Evolutionary conservation across 2,888 invertebrate species (phyloP), one percentile per base, ranked within the genome.

Genomic region (Sepioteuthis lessoniana): DNA sequence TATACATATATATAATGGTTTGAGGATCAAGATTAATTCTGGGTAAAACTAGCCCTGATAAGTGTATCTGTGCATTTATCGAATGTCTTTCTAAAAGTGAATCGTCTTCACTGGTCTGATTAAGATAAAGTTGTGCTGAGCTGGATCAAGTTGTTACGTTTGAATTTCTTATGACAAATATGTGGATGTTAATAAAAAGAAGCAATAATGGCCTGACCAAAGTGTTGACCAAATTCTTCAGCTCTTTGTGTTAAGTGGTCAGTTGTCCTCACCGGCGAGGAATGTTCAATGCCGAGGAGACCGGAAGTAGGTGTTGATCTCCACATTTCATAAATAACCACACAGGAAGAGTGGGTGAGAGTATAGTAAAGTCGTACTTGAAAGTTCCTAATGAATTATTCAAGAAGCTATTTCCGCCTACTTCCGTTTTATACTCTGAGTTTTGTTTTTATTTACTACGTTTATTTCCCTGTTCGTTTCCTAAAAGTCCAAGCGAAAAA

Each of bases 261-360:
- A 76, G 76, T 76, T 76, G 76, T 76, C n/a, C n/a, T n/a, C n/a
- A 76, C n/a, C 76, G 76, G 76, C 21, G n/a, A 76, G n/a, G n/a
- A 76, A 76, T 76, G 76, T 76, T n/a, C 8, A 76, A n/a, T n/a
- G 8, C 19, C 76, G 31, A 76, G 76, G n/a, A 5, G n/a, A 35
- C n/a, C 76, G 76, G 76, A 76, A 76, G 76, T 76, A 4, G 16
- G 0, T 13, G 76, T 76, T 35, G 76, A 76, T 76, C 76, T 76
- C 31, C 60, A 31, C n/a, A n/a, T n/a, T 35, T n/a, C n/a, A n/a
- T 35, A 31, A 7, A 31, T 60, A 31, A 60, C 60, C 31, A 28
- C 21, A 0, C 25, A 7, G 5, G 25, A 25, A 55, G 21, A 5
- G 21, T 5, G 19, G 55, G 55, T 5, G 55, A 5, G 25, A 5